Conservation (phyloP, 1,140 invertebrate genomes). For the Drosophila arawakana region DNA sequence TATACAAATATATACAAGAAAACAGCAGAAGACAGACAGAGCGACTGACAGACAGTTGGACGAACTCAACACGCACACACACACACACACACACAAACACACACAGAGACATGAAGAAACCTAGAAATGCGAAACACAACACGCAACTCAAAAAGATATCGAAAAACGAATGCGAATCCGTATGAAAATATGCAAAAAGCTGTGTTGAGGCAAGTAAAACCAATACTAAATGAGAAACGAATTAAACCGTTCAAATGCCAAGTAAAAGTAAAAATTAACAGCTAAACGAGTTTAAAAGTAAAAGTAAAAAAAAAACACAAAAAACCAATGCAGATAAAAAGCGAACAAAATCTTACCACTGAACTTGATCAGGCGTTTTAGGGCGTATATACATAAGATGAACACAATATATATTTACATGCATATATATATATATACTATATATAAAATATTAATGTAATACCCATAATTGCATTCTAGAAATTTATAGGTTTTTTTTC, state of each 20-base stretch:
- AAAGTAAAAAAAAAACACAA: background rate
- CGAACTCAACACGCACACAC: constrained; percentile 5
- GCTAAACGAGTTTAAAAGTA: constrained; percentile 45
- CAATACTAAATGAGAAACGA: constrained; percentile 45
- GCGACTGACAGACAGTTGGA: constrained; percentile 2
- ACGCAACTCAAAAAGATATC: constrained; percentile 28
- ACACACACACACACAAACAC: constrained; percentile 14
- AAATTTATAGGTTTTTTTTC: constrained; percentile 24
- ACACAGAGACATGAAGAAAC: constrained; percentile 17
- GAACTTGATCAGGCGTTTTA: constrained; percentile 46
- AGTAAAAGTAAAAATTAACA: constrained; percentile 49
- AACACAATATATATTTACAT: constrained; percentile 26
- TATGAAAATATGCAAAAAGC: constrained; percentile 12
- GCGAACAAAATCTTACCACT: constrained; percentile 39
- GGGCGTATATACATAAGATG: constrained; percentile 27
- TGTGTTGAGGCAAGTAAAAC: constrained; percentile 5
- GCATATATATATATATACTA: too few species aligned
- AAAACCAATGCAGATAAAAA: constrained; percentile 17
- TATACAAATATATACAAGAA: constrained; percentile 53
- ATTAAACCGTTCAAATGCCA: constrained; percentile 55
- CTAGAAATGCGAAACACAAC: constrained; percentile 12
- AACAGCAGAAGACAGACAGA: constrained; percentile 28
- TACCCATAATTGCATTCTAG: constrained; percentile 25
- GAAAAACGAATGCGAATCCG: constrained; percentile 28
- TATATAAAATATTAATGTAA: constrained; percentile 18